Percentiles rank a stretch among this genome's conserved stretches.
Evolutionary conservation across 2,797 vertebrate species (phyloP).

Genomic region (Myotis myotis): DNA sequence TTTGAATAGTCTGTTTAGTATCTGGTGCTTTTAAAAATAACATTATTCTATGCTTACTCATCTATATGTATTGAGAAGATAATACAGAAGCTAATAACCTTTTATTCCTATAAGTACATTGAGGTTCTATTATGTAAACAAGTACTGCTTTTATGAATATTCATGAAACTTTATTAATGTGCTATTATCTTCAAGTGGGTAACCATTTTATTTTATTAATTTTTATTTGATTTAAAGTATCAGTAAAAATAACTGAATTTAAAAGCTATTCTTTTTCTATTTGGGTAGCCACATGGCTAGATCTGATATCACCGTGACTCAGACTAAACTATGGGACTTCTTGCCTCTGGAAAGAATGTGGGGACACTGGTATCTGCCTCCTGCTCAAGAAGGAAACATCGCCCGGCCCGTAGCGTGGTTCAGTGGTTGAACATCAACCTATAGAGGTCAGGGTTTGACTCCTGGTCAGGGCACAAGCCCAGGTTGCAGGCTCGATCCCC

Average conservation of each 20-base stretch:
- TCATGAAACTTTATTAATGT: not conserved
- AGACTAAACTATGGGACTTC: not conserved
- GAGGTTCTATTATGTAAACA: conserved; percentile 15
- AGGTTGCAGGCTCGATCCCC: too few relatives aligned
- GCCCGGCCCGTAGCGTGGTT: too few relatives aligned
- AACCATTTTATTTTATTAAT: conserved; percentile 17
- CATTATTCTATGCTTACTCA: not conserved
- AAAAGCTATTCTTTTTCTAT: not conserved
- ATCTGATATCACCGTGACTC: not conserved
- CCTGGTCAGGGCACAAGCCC: not conserved
- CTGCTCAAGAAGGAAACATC: not conserved
- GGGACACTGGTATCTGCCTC: not conserved
- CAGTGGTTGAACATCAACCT: too few relatives aligned
- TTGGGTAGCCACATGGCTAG: not conserved
- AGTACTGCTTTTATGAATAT: conserved; percentile 12
- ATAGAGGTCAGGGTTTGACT: not conserved
- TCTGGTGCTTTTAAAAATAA: not conserved
- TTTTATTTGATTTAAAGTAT: conserved; percentile 10
- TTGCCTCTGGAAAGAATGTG: not conserved
- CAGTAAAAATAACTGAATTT: conserved; percentile 17
- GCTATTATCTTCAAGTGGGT: not conserved
- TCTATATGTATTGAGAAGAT: not conserved
- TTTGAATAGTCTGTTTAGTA: not conserved
- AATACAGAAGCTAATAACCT: not conserved
- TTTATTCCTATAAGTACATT: conserved; percentile 17